A percentile compares a stretch with the other conserved stretches of the same genome.
Evolutionary conservation across 2,797 vertebrate genomes (phyloP).

Genomic region (Pseudopleuronectes americanus): DNA sequence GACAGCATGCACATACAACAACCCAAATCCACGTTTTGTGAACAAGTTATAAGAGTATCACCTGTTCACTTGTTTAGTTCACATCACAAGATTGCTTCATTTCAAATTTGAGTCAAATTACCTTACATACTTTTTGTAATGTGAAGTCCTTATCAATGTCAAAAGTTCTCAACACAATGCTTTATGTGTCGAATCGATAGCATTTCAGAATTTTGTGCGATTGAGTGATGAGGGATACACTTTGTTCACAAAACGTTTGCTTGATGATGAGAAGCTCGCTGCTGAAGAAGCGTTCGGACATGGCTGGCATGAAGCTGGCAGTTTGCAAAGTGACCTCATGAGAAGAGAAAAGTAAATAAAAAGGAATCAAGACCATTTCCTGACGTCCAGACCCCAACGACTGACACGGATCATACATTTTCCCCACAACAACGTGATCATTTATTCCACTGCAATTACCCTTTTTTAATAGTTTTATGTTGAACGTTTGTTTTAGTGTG

Average conservation of each 20-base stretch:
- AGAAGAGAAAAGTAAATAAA: constrained; percentile 21
- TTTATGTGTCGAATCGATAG: neutral
- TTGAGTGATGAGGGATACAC: constrained; percentile 25
- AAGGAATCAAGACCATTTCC: constrained; percentile 44
- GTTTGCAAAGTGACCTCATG: constrained; percentile 53
- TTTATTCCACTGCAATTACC: constrained; percentile 19
- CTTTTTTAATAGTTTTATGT: constrained; percentile 2
- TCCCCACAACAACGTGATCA: neutral
- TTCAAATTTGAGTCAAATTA: constrained; percentile 6
- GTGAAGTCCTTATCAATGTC: too few relatives aligned
- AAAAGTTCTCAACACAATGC: neutral
- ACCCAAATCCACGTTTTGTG: constrained; percentile 69
- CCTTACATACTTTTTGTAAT: neutral
- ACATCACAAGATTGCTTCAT: constrained; percentile 3
- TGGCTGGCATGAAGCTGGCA: constrained; percentile 65
- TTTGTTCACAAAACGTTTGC: constrained; percentile 78
- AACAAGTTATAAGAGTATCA: constrained; percentile 63
- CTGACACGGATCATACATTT: neutral
- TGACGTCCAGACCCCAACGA: constrained; percentile 40
- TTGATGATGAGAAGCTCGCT: constrained; percentile 68
- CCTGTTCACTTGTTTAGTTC: constrained; percentile 5
- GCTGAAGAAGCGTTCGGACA: constrained; percentile 58
- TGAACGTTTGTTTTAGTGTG: neutral
- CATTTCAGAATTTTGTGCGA: neutral
- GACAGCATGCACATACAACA: constrained; percentile 74